phyloP scores from a whole-genome alignment of 2,888 invertebrate genomes.

The Ptilodon capucinus region DNA sequence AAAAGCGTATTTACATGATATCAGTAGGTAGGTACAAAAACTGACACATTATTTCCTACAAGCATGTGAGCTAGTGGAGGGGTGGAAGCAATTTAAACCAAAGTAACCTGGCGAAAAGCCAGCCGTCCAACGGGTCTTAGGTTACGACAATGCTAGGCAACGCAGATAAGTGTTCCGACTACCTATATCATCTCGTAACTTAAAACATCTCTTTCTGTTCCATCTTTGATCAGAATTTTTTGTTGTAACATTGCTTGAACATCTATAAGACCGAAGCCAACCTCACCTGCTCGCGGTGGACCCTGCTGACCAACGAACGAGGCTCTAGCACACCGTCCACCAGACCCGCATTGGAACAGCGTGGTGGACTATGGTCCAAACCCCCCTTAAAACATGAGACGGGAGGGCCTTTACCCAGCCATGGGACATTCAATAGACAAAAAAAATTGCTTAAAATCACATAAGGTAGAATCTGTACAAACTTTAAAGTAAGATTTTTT shows the following conservation, averaged over 20 bases:
- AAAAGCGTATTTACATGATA: too few relatives aligned
- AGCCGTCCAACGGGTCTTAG: slow-evolving; percentile 54
- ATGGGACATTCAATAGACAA: too few relatives aligned
- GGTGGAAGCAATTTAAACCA: slow-evolving; percentile 63
- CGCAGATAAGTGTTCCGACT: slow-evolving; percentile 57
- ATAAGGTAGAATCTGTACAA: not conserved
- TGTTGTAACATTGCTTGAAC: not conserved
- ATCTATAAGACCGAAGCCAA: too few relatives aligned
- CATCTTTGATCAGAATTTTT: slow-evolving; percentile 16
- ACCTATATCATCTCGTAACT: slow-evolving; percentile 51
- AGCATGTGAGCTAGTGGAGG: slow-evolving; percentile 42
- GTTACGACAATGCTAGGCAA: slow-evolving; percentile 59
- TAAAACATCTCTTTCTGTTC: slow-evolving; percentile 40
- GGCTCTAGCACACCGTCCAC: too few relatives aligned
- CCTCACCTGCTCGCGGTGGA: too few relatives aligned
- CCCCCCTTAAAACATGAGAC: too few relatives aligned
- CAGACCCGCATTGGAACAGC: too few relatives aligned
- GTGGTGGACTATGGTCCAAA: too few relatives aligned
- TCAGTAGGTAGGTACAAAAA: too few relatives aligned
- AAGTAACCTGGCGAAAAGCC: slow-evolving; percentile 70
- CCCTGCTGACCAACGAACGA: too few relatives aligned
- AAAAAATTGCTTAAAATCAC: too few relatives aligned
- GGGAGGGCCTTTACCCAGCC: too few relatives aligned
- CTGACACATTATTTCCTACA: slow-evolving; percentile 37
- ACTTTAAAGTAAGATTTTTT: not conserved